Evolutionary conservation across 2,113 vertebrate species (phyloP).

Genomic region (Indicator maculatus): DNA sequence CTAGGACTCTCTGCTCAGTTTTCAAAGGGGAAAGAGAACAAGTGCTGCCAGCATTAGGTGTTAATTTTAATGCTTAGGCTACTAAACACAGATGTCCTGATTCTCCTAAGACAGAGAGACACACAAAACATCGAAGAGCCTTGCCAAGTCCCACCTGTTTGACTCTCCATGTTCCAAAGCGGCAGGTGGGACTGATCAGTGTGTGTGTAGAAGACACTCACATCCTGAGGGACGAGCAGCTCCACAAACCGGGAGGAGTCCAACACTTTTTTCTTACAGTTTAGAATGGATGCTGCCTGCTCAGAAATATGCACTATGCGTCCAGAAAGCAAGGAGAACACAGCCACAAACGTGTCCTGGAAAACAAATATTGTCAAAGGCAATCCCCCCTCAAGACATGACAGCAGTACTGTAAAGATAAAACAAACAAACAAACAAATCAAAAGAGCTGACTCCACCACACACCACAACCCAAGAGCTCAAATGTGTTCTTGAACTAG

Average conservation of each 20-base stretch:
- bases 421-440: neutral
- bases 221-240: constrained; percentile 87
- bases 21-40: neutral
- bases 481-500: neutral
- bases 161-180: constrained; percentile 77
- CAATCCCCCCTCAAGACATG: neutral
- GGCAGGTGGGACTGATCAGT: constrained; percentile 85
- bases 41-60: neutral
- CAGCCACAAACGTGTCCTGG: constrained; percentile 87
- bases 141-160: constrained; percentile 51
- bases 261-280: constrained; percentile 83
- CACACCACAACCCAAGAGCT: neutral
- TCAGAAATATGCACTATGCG: constrained; percentile 84
- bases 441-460: neutral
- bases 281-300: constrained; percentile 84
- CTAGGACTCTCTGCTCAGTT: neutral
- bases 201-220: constrained; percentile 86
- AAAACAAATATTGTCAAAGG: constrained; percentile 23
- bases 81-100: neutral
- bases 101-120: neutral
- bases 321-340: constrained; percentile 87
- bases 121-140: neutral
- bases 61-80: too few species aligned
- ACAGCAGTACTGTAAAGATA: neutral
- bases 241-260: constrained; percentile 85